Conservation (phyloP, 1,140 invertebrate species). For the Drosophila ficusphila region DNA sequence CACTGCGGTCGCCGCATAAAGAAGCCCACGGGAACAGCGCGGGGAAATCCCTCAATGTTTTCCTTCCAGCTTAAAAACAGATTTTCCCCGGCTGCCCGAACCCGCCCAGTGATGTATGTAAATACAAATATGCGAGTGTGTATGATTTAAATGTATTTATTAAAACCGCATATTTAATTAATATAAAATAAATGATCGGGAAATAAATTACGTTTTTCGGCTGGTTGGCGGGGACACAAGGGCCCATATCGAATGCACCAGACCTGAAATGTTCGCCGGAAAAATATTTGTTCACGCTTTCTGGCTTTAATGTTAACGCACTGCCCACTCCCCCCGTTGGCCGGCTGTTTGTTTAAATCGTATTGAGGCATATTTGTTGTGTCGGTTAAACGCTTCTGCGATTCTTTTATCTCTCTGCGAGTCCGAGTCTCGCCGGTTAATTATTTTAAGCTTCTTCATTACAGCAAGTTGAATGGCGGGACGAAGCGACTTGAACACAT, state of each 20-base stretch:
- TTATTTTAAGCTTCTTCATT: constrained; percentile 58
- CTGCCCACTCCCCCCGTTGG: neutral
- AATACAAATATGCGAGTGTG: constrained; percentile 42
- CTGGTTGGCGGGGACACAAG: neutral
- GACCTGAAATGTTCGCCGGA: constrained; percentile 58
- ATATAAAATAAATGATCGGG: constrained; percentile 78
- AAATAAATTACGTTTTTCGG: constrained; percentile 61
- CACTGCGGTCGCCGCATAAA: constrained; percentile 13
- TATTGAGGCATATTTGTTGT: constrained; percentile 32
- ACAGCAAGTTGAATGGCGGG: constrained; percentile 11
- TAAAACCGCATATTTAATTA: constrained; percentile 74
- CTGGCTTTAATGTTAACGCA: constrained; percentile 35
- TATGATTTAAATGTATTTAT: constrained; percentile 34
- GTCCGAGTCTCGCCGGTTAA: constrained; percentile 36
- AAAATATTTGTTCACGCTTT: constrained; percentile 59
- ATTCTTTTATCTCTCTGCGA: constrained; percentile 27
- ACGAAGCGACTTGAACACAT: constrained; percentile 3
- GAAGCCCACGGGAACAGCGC: constrained; percentile 3
- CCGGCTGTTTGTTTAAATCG: constrained; percentile 44
- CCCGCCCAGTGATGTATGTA: constrained; percentile 14
- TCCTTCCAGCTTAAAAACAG: constrained; percentile 65
- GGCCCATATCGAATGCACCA: constrained; percentile 29
- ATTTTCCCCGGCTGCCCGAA: constrained; percentile 46
- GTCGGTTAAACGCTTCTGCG: constrained; percentile 39
- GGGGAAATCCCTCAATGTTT: constrained; percentile 56